Evolutionary conservation across 2,888 invertebrate genomes (phyloP).

Genomic region (Neoaliturus tenellus): DNA sequence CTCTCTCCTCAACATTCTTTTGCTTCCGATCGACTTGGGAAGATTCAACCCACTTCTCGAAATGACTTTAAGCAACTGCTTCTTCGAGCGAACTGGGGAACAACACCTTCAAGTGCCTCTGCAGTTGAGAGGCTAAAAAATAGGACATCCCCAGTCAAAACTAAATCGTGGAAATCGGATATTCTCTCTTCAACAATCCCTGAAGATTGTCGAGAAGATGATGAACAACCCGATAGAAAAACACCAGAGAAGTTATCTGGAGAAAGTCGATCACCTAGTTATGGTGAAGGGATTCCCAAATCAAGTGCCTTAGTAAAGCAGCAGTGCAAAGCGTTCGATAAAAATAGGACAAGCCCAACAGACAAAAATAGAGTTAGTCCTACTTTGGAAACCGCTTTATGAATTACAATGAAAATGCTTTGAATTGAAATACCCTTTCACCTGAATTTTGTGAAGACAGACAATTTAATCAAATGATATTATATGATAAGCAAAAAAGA

Average conservation of each 20-base stretch:
- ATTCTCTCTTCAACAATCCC: constrained; percentile 91
- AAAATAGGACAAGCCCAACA: constrained; percentile 33
- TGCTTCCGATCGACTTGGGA: constrained; percentile 63
- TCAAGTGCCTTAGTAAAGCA: constrained; percentile 61
- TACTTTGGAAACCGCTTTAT: constrained; percentile 64
- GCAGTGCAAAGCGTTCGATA: constrained; percentile 62
- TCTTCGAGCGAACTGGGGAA: constrained; percentile 82
- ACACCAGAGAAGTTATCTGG: not conserved
- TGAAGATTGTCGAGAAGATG: constrained; percentile 88
- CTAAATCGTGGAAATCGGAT: constrained; percentile 77
- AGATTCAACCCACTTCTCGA: constrained; percentile 82
- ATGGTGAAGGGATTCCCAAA: constrained; percentile 46
- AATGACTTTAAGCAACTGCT: constrained; percentile 90
- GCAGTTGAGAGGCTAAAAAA: constrained; percentile 79
- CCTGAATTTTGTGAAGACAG: too few relatives aligned
- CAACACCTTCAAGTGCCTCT: constrained; percentile 79
- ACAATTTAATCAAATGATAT: too few relatives aligned
- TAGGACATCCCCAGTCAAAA: constrained; percentile 58
- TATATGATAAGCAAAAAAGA: not conserved
- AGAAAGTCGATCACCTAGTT: not conserved
- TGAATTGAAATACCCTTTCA: not conserved
- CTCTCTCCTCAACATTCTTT: constrained; percentile 60
- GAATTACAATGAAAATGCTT: not conserved
- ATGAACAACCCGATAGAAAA: constrained; percentile 73
- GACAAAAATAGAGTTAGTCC: constrained; percentile 58